phyloP scores from a whole-genome alignment of 2,113 vertebrate genomes.

The Castor canadensis region DNA sequence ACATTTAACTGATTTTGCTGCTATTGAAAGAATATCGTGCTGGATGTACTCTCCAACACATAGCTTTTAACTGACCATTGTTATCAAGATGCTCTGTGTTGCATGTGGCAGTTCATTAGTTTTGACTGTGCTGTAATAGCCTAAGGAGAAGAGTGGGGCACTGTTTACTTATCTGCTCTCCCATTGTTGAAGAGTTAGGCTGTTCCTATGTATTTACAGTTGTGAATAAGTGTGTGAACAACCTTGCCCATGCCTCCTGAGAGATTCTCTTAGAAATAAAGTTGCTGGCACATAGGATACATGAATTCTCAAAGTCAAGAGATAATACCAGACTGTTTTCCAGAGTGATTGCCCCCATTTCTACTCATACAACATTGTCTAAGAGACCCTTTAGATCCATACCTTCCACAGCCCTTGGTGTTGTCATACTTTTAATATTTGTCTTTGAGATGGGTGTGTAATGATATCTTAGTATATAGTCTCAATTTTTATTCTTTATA shows the following conservation, averaged over 20 bases:
- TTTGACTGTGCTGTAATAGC: background rate
- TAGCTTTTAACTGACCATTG: background rate
- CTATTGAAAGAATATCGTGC: background rate
- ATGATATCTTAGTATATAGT: background rate
- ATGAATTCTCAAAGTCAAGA: conserved; percentile 8
- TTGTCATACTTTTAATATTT: background rate
- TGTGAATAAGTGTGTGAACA: background rate
- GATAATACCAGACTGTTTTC: background rate
- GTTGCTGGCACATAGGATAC: background rate
- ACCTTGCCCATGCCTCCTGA: background rate
- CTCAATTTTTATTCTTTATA: background rate
- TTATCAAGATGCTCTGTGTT: background rate
- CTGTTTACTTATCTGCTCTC: background rate
- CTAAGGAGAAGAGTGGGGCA: background rate
- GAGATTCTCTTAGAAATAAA: conserved; percentile 9
- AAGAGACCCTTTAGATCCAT: background rate
- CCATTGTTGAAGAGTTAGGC: background rate
- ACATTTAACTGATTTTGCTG: background rate
- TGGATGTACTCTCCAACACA: background rate
- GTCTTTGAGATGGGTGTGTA: background rate
- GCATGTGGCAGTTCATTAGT: background rate
- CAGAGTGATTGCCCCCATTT: background rate
- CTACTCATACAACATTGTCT: background rate
- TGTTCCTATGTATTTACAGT: background rate
- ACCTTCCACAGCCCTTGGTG: background rate